phyloP scores from a whole-genome alignment of 2,797 vertebrate species.

The Silurus lanzhouensis region DNA sequence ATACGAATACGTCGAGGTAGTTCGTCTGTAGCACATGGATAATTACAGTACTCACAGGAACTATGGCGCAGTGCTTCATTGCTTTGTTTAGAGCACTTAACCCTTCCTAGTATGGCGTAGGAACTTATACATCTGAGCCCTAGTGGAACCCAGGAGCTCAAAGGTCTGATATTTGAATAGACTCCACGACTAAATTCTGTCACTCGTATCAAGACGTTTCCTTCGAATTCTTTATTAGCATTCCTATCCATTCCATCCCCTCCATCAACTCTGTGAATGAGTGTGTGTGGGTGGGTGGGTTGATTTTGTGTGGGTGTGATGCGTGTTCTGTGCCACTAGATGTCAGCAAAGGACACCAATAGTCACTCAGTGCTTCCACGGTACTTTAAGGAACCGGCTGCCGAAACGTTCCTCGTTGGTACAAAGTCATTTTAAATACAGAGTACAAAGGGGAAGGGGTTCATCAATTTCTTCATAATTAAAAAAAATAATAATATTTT shows the following conservation, averaged over 20 bases:
- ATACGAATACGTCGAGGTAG: no score
- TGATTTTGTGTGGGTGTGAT: slow-evolving; percentile 3
- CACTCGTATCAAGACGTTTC: not conserved
- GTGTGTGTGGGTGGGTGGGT: slow-evolving; percentile 15
- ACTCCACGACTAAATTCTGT: not conserved
- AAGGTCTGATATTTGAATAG: no score
- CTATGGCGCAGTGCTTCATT: not conserved
- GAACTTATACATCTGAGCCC: no score
- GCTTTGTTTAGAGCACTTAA: not conserved
- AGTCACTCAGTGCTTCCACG: slow-evolving; percentile 82
- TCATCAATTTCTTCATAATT: slow-evolving; percentile 51
- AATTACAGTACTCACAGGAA: not conserved
- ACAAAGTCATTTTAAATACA: slow-evolving; percentile 61
- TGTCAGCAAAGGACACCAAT: slow-evolving; percentile 75
- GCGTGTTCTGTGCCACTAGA: slow-evolving; percentile 71
- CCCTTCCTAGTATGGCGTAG: not conserved
- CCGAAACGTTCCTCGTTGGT: slow-evolving; percentile 63
- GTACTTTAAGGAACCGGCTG: slow-evolving; percentile 67
- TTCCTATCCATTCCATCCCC: not conserved
- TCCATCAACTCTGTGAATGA: not conserved
- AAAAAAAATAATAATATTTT: not conserved
- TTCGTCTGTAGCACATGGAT: not conserved
- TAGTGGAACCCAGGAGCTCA: no score
- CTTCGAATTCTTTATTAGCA: not conserved
- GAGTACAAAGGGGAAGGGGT: slow-evolving; percentile 62